Conservation (phyloP, 1,140 invertebrate species). For the Melipona quadrifasciata region DNA sequence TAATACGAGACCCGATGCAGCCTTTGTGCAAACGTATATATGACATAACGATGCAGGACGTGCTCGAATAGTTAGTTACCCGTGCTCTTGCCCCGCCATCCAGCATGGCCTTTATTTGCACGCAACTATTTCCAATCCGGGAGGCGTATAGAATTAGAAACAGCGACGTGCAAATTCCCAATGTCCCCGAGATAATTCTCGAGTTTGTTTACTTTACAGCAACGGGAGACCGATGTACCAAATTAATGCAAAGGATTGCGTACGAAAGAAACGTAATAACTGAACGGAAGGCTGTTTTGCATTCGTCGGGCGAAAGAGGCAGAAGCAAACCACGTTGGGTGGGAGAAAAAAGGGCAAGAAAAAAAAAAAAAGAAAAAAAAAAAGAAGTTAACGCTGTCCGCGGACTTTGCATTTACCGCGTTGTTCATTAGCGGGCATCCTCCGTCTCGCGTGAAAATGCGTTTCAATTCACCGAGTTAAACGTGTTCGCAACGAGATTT, state of each 20-base stretch:
- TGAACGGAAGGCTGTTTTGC: not conserved
- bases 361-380: not conserved
- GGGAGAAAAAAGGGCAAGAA: constrained; percentile 7
- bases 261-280: not conserved
- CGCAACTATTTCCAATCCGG: constrained; percentile 50
- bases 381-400: constrained; percentile 1
- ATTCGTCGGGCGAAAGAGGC: constrained; percentile 1
- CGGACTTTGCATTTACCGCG: constrained; percentile 52
- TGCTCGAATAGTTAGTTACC: constrained; percentile 1
- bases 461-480: not conserved
- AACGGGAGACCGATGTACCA: constrained; percentile 6
- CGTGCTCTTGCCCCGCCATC: not conserved
- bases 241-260: constrained; percentile 10
- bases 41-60: constrained; percentile 18
- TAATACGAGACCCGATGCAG: not conserved
- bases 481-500: constrained; percentile 31
- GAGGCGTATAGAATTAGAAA: constrained; percentile 59
- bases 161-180: constrained; percentile 64
- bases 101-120: constrained; percentile 51
- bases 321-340: not conserved
- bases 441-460: constrained; percentile 39
- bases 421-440: constrained; percentile 53
- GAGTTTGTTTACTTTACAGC: constrained; percentile 59
- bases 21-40: constrained; percentile 15
- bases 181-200: constrained; percentile 61